Conservation (phyloP, 2,797 vertebrate genomes). For the Lepidocolaptes lacrymiger region DNA sequence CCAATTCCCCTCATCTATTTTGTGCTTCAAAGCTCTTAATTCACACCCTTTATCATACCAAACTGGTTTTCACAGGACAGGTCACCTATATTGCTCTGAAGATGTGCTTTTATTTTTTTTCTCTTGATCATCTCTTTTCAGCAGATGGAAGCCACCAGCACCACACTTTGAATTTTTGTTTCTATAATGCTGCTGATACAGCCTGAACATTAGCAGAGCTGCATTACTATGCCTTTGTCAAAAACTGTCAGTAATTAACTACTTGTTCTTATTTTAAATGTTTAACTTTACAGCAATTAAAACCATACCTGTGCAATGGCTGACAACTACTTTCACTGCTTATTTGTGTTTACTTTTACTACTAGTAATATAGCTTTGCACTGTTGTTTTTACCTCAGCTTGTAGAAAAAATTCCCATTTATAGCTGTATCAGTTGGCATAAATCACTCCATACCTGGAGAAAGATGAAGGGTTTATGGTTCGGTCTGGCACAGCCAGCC, state of each 20-base stretch:
- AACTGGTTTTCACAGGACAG: neutral
- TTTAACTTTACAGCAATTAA: neutral
- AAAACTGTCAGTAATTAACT: neutral
- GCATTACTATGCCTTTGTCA: neutral
- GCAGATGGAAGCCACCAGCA: neutral
- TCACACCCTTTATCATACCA: neutral
- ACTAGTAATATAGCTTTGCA: neutral
- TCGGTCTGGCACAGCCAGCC: neutral
- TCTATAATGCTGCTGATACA: neutral
- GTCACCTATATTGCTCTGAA: neutral
- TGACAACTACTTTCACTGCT: neutral
- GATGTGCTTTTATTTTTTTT: neutral
- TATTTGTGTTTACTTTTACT: neutral
- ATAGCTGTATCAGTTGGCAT: neutral
- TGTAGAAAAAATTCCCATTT: neutral
- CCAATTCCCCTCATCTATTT: neutral
- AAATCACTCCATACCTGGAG: neutral
- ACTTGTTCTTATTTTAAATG: neutral
- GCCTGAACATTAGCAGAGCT: neutral
- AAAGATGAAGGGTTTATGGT: neutral
- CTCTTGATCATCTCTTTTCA: neutral
- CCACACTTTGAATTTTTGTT: neutral
- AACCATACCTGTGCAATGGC: neutral
- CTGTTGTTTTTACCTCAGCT: neutral
- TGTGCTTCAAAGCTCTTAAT: neutral